A percentile compares a stretch with the other conserved stretches of the same genome.
Conservation (phyloP, 2,888 invertebrate species). For the Drosophila gaucha region DNA sequence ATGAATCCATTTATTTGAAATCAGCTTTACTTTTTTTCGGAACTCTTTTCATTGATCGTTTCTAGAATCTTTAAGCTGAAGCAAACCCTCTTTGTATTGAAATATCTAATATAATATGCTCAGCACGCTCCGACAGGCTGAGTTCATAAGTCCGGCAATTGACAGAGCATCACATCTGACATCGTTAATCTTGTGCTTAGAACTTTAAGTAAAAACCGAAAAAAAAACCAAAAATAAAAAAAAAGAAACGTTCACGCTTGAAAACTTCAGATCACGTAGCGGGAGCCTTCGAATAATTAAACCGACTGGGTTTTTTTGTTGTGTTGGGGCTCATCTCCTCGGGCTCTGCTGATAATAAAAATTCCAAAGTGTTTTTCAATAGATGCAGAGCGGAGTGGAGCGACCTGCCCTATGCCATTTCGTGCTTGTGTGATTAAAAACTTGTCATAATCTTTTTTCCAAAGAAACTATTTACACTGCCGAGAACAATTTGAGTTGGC, state of each 20-base stretch:
- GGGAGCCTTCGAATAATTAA: conserved; percentile 58
- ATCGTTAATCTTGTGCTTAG: conserved; percentile 68
- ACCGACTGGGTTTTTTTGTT: conserved; percentile 6
- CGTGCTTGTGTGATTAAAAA: conserved; percentile 66
- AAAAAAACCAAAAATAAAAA: conserved; percentile 22
- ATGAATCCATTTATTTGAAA: neutral
- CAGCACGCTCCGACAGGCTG: conserved; percentile 20
- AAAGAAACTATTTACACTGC: conserved; percentile 71
- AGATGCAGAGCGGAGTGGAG: conserved; percentile 19
- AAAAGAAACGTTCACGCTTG: conserved; percentile 38
- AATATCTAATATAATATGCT: conserved; percentile 44
- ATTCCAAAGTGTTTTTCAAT: conserved; percentile 77
- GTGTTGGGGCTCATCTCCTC: conserved; percentile 12
- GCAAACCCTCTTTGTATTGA: neutral
- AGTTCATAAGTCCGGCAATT: conserved; percentile 35
- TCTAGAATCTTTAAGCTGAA: neutral
- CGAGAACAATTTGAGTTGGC: conserved; percentile 33
- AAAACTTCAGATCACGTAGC: conserved; percentile 65
- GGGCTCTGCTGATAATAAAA: conserved; percentile 64
- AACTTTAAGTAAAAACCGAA: conserved; percentile 41
- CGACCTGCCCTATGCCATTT: conserved; percentile 23
- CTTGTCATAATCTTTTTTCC: conserved; percentile 77
- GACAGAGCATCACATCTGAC: conserved; percentile 49
- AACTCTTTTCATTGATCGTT: conserved; percentile 5
- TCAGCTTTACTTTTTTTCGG: neutral